A percentile compares a stretch with the other conserved stretches of the same genome.
These are phyloP conservation scores for Brachynemurus nebulosus DNA, from an alignment of 2,888 invertebrate genomes.

Conservation along the genomic window DNA sequence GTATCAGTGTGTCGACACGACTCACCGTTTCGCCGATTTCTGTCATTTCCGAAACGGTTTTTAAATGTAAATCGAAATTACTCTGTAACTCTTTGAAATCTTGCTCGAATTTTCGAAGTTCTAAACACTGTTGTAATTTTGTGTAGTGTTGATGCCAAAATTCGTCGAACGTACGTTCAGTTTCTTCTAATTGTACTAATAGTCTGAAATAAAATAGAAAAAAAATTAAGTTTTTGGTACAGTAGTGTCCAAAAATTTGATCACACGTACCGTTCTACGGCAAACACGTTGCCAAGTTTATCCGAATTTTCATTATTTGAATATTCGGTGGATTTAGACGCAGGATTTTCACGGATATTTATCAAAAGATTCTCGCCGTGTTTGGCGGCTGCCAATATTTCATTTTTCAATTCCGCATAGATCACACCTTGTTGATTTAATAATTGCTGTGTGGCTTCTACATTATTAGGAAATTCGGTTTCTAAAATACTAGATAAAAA, in stretches of 20 bases:
- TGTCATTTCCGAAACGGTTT: conserved; percentile 68
- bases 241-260: background rate
- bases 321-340: conserved; percentile 13
- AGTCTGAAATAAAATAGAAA: conserved; percentile 41
- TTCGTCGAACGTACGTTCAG: conserved; percentile 83
- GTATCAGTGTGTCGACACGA: conserved; percentile 63
- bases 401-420: conserved; percentile 62
- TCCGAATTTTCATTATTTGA: conserved; percentile 29
- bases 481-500: conserved; percentile 83
- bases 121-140: conserved; percentile 78
- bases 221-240: background rate
- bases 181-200: conserved; percentile 85
- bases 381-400: conserved; percentile 71
- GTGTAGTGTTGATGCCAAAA: conserved; percentile 90
- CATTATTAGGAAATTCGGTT: conserved; percentile 89
- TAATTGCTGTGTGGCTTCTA: conserved; percentile 74
- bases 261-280: conserved; percentile 78
- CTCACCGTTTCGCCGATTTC: conserved; percentile 80
- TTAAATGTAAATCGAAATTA: conserved; percentile 65
- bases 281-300: conserved; percentile 74
- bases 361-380: conserved; percentile 79
- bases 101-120: conserved; percentile 85
- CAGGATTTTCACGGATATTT: conserved; percentile 48
- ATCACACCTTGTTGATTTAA: conserved; percentile 67
- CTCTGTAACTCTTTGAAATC: conserved; percentile 82